Evolutionary conservation across 1,140 invertebrate species (phyloP), one percentile per base, ranked within the genome.

Genomic region (Whitmania pigra): DNA sequence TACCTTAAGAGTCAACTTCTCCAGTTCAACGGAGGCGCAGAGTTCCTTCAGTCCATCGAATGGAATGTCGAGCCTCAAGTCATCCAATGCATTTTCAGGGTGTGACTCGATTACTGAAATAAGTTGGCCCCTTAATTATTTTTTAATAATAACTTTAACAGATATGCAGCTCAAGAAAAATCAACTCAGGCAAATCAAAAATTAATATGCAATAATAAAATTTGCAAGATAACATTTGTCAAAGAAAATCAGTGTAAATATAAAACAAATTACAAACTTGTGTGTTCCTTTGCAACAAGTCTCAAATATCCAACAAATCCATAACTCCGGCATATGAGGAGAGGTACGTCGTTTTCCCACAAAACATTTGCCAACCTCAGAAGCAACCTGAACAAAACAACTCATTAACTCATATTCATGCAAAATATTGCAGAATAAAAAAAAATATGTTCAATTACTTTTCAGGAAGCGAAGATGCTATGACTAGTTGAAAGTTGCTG

Each of bases 251-350:
- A 29, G 2, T 27, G 20, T 4, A 22, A 36, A 2, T 22, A 11
- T 17, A 25, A 63, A 63, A n/a, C 15, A 63, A 63, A 22, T 0
- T 25, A 71, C 53, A 69, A 73, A 77, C 84, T 79, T 72, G 89
- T 88, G 81, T 97, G 94, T 80, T 98, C 94, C 75, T 86, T 88
- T 0, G 93, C 82, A 84, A 96, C 94, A 71, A 97, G 83, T 74
- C 94, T 86, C 77, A 96, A 88, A 75, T 90, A 92, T 4, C 92
- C 93, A 75, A 97, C 85, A 80, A 97, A 91, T 53, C 95, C 95
- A 81, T 94, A 88, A 74, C 90, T 91, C 76, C 88, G 87, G 78
- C 92, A 92, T 27, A 92, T 86, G 53, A 97, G 83, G 60, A 97
- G 84, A 0, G 93, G 94, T 75, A 97, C 87, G 78, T 91, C 88